These are phyloP conservation scores for Zoanthus sociatus DNA, from an alignment of 92 coral and sea anemone genomes.

Conservation along the genomic window DNA sequence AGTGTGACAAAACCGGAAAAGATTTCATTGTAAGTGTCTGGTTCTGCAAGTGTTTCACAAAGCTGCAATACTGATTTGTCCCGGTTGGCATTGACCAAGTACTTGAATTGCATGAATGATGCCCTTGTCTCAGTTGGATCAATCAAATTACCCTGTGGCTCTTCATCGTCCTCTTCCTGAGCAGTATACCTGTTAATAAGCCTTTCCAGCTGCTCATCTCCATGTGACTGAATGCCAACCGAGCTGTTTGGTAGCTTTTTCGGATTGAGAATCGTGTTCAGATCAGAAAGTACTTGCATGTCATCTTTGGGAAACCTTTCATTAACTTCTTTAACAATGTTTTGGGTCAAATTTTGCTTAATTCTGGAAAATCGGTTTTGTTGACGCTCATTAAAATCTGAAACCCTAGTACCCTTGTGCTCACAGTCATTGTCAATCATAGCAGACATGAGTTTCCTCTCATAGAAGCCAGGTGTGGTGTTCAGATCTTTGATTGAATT, in stretches of 20 bases:
- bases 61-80: slow-evolving; percentile 39
- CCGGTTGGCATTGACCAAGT: slow-evolving; percentile 30
- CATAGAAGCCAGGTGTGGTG: slow-evolving; percentile 47
- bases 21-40: slow-evolving; percentile 34
- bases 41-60: slow-evolving; percentile 43
- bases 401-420: slow-evolving; percentile 52
- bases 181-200: background rate
- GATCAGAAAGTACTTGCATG: slow-evolving; percentile 50
- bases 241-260: background rate
- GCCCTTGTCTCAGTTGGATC: background rate
- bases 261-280: background rate
- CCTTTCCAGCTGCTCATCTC: background rate
- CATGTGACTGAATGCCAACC: background rate
- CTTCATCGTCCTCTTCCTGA: background rate
- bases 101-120: background rate
- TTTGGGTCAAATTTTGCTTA: slow-evolving; percentile 19
- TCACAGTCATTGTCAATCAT: slow-evolving; percentile 52
- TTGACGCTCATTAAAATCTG: slow-evolving; percentile 42
- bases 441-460: slow-evolving; percentile 30
- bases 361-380: slow-evolving; percentile 52
- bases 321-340: slow-evolving; percentile 41
- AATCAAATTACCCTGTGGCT: background rate
- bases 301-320: slow-evolving; percentile 55
- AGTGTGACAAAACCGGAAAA: slow-evolving; percentile 42
- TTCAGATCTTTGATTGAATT: slow-evolving; percentile 48